Evolutionary conservation across 2,888 invertebrate genomes (phyloP), one percentile per base, ranked within the genome.

Genomic region (Lobophora halterata): DNA sequence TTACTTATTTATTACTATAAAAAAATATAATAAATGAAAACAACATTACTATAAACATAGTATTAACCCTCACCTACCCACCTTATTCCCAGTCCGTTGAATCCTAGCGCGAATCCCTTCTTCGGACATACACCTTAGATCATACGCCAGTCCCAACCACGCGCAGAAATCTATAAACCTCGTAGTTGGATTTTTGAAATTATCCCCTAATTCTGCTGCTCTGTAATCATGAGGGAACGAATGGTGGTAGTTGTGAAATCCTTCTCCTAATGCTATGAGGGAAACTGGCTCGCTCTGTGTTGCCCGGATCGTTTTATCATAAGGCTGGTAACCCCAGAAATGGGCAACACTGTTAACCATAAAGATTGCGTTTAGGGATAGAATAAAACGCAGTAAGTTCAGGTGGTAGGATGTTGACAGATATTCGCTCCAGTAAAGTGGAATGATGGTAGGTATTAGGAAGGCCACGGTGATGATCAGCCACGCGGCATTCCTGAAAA

Each of bases 271-370:
- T 0, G 61, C 42, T 0, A 58, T 1, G 0, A 64, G 6, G 0
- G 61, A 51, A 0, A 67, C 46, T 0, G 49, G 1, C 0, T 55
- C 11, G 7, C 54, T 66, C 17, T 72, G 62, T 0, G 41, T 34
- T 0, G 74, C 59, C n/a, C 27, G 24, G 1, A 71, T 64, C 2
- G 24, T 28, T 48, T 55, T 65, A 32, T 91, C 82, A 40, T 85
- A 86, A 0, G 87, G 83, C 18, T 61, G 73, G 29, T 67, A 63
- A 3, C 86, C 86, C 71, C 74, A 81, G 5, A 77, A 46, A 62
- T 92, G 92, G 5, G 91, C 91, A 1, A 88, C 83, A 49, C 90
- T 90, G 75, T 92, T 92, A 5, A 91, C 90, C 6, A 88, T 65
- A 88, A 91, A 91, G 0, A 58, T 53, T 0, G 41, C 0, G 16